Conservation (phyloP, 2,113 vertebrate species). For the Chamaetylas fuelleborni region DNA sequence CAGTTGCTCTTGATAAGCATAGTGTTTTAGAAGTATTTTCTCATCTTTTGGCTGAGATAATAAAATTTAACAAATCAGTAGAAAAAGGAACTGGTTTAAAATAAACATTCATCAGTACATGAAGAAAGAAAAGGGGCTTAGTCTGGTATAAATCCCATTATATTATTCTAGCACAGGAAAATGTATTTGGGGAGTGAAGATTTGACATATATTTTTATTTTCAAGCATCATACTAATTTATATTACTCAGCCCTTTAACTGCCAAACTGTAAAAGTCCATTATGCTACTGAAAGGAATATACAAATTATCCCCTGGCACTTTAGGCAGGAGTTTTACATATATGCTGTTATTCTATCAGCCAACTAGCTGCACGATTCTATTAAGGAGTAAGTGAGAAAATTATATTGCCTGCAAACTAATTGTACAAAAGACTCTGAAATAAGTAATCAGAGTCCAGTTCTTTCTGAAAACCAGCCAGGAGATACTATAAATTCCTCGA, state of each 20-base stretch:
- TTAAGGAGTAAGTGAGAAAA: slow-evolving; percentile 75
- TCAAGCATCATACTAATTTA: slow-evolving; percentile 56
- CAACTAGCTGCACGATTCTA: slow-evolving; percentile 66
- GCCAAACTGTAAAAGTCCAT: slow-evolving; percentile 74
- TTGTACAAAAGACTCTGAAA: slow-evolving; percentile 68
- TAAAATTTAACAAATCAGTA: slow-evolving; percentile 41
- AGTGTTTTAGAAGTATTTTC: neutral
- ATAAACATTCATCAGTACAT: neutral
- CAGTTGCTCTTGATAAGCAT: neutral
- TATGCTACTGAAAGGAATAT: slow-evolving; percentile 69
- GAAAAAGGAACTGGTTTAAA: neutral
- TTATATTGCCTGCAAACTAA: slow-evolving; percentile 74
- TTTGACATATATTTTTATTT: slow-evolving; percentile 72
- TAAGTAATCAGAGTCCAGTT: slow-evolving; percentile 59
- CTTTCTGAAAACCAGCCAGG: slow-evolving; percentile 65
- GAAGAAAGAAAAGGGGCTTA: neutral
- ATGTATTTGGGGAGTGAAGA: neutral
- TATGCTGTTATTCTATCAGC: slow-evolving; percentile 61
- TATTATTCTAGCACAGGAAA: neutral
- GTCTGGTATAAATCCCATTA: neutral
- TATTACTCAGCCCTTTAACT: slow-evolving; percentile 61
- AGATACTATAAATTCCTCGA: slow-evolving; percentile 49
- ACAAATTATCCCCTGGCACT: slow-evolving; percentile 71
- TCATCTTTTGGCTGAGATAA: slow-evolving; percentile 17
- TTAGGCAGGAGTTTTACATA: slow-evolving; percentile 46